Evolutionary conservation across 2,113 vertebrate genomes (phyloP).

Genomic region (Hemiscyllium ocellatum): DNA sequence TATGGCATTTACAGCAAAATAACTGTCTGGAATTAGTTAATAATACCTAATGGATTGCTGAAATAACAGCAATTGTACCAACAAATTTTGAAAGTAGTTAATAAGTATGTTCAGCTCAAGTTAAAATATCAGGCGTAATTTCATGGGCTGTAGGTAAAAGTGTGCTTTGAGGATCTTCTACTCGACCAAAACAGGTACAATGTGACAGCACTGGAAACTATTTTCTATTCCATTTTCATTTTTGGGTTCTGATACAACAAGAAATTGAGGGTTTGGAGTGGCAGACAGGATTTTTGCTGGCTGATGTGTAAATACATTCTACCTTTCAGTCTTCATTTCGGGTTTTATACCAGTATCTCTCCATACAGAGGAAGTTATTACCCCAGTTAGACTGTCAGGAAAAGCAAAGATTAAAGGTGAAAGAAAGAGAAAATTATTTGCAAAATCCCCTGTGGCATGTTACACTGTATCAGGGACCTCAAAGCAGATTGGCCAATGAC

Average conservation of each 20-base stretch:
- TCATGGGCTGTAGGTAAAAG: not conserved
- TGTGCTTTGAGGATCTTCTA: not conserved
- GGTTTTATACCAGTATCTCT: not conserved
- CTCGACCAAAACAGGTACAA: not conserved
- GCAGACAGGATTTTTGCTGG: not conserved
- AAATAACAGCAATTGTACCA: not conserved
- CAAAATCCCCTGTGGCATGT: not conserved
- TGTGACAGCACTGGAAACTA: not conserved
- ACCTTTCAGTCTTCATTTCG: not conserved
- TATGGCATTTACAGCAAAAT: not conserved
- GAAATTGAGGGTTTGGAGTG: not conserved
- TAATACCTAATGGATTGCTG: not conserved
- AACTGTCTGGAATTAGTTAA: not conserved
- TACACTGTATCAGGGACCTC: not conserved
- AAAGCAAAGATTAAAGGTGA: not conserved
- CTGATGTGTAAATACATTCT: not conserved
- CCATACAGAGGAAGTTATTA: not conserved
- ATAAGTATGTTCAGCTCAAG: not conserved
- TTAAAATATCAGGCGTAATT: not conserved
- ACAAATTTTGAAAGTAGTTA: slow-evolving; percentile 1
- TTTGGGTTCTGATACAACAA: not conserved
- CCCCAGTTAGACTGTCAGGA: not conserved
- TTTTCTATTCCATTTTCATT: not conserved
- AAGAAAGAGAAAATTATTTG: not conserved
- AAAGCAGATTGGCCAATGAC: not conserved